phyloP scores from a whole-genome alignment of 2,888 invertebrate genomes.

The Lamellibrachia satsuma region DNA sequence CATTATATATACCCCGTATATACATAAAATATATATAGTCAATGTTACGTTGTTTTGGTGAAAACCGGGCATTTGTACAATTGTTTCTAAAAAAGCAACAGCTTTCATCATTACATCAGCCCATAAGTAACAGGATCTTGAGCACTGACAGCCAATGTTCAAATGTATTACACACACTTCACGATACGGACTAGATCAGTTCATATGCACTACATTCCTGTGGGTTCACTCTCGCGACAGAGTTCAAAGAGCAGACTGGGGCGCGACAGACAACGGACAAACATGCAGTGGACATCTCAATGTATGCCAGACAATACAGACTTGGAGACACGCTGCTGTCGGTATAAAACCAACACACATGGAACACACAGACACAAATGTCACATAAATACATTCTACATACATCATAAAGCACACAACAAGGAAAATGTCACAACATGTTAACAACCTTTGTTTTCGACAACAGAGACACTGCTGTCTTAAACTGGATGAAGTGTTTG shows the following conservation, averaged over 20 bases:
- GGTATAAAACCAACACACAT: background rate
- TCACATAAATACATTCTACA: conserved; percentile 17
- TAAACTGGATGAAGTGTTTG: background rate
- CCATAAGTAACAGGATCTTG: background rate
- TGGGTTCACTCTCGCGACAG: background rate
- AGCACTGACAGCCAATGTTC: background rate
- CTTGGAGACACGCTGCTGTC: background rate
- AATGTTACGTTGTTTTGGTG: background rate
- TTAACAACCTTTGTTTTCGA: background rate
- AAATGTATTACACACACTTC: background rate
- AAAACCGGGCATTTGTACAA: background rate
- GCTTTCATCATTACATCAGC: background rate
- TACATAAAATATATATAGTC: background rate
- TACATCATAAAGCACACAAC: background rate
- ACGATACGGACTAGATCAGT: background rate
- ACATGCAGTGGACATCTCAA: background rate
- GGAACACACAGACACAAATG: background rate
- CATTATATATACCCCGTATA: background rate
- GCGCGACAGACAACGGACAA: background rate
- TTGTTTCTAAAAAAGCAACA: background rate
- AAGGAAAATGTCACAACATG: background rate
- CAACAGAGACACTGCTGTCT: background rate
- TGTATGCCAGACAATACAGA: background rate
- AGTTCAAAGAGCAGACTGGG: background rate
- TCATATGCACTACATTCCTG: background rate